Percentiles rank a stretch among this genome's conserved stretches.
These are phyloP conservation scores for Thereva unica DNA, from an alignment of 2,888 invertebrate species.

Conservation along the genomic window DNA sequence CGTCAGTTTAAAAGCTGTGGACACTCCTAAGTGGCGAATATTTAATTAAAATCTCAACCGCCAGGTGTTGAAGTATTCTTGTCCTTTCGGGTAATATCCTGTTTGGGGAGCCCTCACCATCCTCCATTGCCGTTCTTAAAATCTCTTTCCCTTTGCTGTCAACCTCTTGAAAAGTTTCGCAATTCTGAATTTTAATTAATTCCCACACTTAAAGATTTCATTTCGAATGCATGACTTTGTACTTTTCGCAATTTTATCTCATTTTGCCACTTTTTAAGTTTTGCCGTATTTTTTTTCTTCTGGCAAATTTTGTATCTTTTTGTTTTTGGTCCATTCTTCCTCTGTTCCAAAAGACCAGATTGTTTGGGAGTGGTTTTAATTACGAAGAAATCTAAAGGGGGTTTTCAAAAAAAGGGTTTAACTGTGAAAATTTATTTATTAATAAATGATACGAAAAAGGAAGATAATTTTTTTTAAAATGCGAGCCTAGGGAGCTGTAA, in stretches of 20 bases:
- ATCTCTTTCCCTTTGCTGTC: too few relatives aligned
- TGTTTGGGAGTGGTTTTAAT: too few relatives aligned
- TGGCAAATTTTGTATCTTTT: conserved; percentile 2
- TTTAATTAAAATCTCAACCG: conserved; percentile 40
- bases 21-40: conserved; percentile 31
- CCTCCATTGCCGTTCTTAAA: too few relatives aligned
- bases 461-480: too few relatives aligned
- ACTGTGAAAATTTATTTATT: too few relatives aligned
- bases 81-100: conserved; percentile 23
- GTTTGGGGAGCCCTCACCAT: background rate
- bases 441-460: too few relatives aligned
- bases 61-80: conserved; percentile 39
- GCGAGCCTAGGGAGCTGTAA: too few relatives aligned
- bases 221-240: conserved; percentile 38
- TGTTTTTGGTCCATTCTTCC: background rate
- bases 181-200: conserved; percentile 40
- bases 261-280: conserved; percentile 22
- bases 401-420: too few relatives aligned
- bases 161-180: conserved; percentile 34
- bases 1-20: conserved; percentile 21
- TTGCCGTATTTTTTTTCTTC: conserved; percentile 4
- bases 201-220: conserved; percentile 38
- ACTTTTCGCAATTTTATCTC: conserved; percentile 31
- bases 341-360: background rate
- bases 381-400: too few relatives aligned